These are phyloP conservation scores for Drosophila yooni DNA, from an alignment of 2,888 invertebrate genomes.

Conservation along the genomic window DNA sequence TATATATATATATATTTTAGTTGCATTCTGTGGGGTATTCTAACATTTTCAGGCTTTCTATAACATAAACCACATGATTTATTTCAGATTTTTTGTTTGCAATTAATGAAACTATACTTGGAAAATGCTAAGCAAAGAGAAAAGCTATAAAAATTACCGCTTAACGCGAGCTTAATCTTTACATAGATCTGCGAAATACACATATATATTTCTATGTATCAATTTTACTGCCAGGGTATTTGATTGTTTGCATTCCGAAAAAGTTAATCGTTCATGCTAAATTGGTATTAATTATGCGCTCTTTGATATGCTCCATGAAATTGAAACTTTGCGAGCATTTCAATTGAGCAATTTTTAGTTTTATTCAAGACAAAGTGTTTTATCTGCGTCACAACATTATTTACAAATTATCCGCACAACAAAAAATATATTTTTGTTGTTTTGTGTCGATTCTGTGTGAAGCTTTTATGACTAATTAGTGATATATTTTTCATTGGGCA, in stretches of 20 bases:
- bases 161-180: neutral
- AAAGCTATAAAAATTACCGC: neutral
- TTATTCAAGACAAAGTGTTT: constrained; percentile 22
- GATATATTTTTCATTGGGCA: neutral
- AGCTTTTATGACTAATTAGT: constrained; percentile 35
- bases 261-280: neutral
- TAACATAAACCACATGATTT: neutral
- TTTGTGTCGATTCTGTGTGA: constrained; percentile 5
- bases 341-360: constrained; percentile 28
- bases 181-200: neutral
- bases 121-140: neutral
- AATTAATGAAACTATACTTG: neutral
- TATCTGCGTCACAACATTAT: constrained; percentile 11
- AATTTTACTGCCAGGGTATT: constrained; percentile 2
- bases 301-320: constrained; percentile 17
- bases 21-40: constrained; percentile 1
- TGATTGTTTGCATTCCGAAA: neutral
- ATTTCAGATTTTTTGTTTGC: neutral
- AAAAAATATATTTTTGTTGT: neutral
- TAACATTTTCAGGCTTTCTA: neutral
- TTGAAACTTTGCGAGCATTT: constrained; percentile 40
- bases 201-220: no score
- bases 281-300: neutral
- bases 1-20: constrained; percentile 7
- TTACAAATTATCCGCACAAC: constrained; percentile 10